Evolutionary conservation across 2,113 vertebrate genomes (phyloP).

Genomic region (Cygnus atratus): DNA sequence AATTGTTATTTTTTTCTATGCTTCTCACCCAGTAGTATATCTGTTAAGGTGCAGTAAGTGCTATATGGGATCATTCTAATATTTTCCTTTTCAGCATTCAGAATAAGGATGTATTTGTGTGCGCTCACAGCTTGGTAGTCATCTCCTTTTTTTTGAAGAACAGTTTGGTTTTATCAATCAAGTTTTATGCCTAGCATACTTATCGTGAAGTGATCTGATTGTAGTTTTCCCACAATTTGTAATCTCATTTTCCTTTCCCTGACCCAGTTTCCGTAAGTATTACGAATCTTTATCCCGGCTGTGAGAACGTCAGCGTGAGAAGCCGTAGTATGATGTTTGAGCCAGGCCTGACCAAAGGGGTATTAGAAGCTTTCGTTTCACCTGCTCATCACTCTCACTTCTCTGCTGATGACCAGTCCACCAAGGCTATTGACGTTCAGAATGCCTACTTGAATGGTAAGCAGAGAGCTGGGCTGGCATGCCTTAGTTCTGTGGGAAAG

Average conservation of each 20-base stretch:
- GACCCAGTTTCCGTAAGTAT: conserved; percentile 92
- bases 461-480: background rate
- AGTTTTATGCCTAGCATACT: background rate
- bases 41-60: background rate
- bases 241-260: conserved; percentile 32
- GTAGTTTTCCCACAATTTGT: conserved; percentile 35
- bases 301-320: conserved; percentile 96
- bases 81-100: background rate
- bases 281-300: conserved; percentile 93
- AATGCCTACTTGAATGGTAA: conserved; percentile 86
- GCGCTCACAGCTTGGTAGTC: background rate
- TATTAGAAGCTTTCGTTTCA: conserved; percentile 90
- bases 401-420: conserved; percentile 86
- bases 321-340: conserved; percentile 99
- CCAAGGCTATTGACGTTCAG: conserved; percentile 90
- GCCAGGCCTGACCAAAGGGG: conserved; percentile 93
- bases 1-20: background rate
- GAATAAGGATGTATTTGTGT: background rate
- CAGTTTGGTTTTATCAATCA: background rate
- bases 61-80: background rate
- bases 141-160: background rate
- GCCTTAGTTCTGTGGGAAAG: background rate
- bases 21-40: accelerated
- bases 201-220: background rate
- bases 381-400: conserved; percentile 81